Percentiles rank a stretch among this genome's conserved stretches.
Evolutionary conservation across 2,888 invertebrate species (phyloP).

Genomic region (Calliphora vomitoria): DNA sequence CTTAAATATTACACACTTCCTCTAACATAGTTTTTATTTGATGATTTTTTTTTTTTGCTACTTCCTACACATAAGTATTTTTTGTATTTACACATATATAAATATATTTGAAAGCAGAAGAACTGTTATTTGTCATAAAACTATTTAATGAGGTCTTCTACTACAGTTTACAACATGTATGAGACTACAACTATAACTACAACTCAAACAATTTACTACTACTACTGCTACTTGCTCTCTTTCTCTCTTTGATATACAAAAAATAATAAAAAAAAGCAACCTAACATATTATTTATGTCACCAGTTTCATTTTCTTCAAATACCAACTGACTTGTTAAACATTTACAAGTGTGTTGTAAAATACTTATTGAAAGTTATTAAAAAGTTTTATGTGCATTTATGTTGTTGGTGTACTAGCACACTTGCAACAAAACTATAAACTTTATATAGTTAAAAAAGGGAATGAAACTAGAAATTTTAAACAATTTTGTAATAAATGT

Average conservation of each 20-base stretch:
- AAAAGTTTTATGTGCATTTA: conserved; percentile 58
- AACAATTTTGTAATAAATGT: conserved; percentile 24
- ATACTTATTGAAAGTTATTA: conserved; percentile 73
- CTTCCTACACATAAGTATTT: conserved; percentile 1
- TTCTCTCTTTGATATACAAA: background rate
- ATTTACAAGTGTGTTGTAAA: conserved; percentile 71
- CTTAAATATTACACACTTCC: conserved; percentile 40
- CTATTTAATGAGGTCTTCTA: conserved; percentile 71
- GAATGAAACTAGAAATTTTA: conserved; percentile 2
- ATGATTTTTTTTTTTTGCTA: background rate
- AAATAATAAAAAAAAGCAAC: background rate
- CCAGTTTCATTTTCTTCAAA: conserved; percentile 64
- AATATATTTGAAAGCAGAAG: conserved; percentile 22
- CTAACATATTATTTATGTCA: conserved; percentile 68
- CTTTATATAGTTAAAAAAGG: background rate
- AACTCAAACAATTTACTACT: conserved; percentile 1
- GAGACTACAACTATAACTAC: background rate
- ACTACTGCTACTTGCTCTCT: background rate
- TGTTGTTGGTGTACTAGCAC: background rate
- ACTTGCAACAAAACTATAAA: conserved; percentile 41
- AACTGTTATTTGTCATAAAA: conserved; percentile 70
- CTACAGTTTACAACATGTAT: conserved; percentile 50
- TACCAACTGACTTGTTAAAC: conserved; percentile 70
- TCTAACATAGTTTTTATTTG: conserved; percentile 28
- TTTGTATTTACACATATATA: conserved; percentile 28